These are phyloP conservation scores for Misgurnus anguillicaudatus DNA, from an alignment of 2,113 vertebrate species.

Conservation along the genomic window DNA sequence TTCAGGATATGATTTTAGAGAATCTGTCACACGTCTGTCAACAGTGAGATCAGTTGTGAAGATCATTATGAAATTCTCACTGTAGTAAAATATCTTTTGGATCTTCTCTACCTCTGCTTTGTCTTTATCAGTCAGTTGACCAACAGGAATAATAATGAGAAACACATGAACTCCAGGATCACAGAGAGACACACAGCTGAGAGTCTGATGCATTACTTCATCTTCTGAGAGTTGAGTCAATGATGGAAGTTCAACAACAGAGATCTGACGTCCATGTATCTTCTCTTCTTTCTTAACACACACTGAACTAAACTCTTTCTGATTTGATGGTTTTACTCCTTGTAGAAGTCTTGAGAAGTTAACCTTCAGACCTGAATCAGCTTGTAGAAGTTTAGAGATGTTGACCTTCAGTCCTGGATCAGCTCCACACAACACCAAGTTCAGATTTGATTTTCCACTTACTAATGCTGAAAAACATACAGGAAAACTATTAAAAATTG, in stretches of 20 bases:
- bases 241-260: conserved; percentile 37
- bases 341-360: not conserved
- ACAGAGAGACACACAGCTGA: conserved; percentile 44
- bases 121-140: conserved; percentile 41
- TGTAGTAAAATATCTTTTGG: conserved; percentile 25
- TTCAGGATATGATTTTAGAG: not conserved
- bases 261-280: not conserved
- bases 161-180: conserved; percentile 50
- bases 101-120: conserved; percentile 43
- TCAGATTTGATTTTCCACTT: not conserved
- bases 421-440: not conserved
- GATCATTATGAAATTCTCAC: conserved; percentile 15
- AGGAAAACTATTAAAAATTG: no score
- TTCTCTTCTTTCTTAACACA: conserved; percentile 42
- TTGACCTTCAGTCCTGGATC: not conserved
- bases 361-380: not conserved
- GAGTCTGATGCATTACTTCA: conserved; percentile 15
- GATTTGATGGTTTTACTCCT: not conserved
- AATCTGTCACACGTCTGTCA: not conserved
- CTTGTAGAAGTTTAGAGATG: not conserved
- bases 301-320: conserved; percentile 2
- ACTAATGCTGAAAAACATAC: no score
- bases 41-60: not conserved
- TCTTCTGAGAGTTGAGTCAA: conserved; percentile 32
- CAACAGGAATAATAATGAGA: conserved; percentile 26